Evolutionary conservation across 2,113 vertebrate genomes (phyloP).

Genomic region (Misgurnus anguillicaudatus): DNA sequence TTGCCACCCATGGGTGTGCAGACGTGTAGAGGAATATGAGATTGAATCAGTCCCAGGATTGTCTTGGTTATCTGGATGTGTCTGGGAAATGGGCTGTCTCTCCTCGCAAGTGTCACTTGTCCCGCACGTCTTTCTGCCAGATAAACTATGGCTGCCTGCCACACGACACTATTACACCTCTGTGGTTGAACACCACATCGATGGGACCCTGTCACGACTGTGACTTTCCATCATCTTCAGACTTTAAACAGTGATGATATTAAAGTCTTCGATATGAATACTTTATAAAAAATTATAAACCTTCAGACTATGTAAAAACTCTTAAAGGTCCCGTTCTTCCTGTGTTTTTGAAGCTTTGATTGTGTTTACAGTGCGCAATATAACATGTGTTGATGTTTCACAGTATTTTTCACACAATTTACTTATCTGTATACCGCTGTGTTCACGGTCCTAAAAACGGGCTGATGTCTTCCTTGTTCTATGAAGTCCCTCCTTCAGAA

Average conservation of each 20-base stretch:
- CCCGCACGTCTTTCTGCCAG: conserved; percentile 45
- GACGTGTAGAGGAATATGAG: conserved; percentile 45
- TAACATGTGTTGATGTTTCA: too few relatives aligned
- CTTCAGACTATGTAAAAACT: too few relatives aligned
- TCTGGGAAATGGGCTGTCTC: conserved; percentile 52
- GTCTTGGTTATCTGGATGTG: conserved; percentile 65
- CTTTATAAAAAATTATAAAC: background rate
- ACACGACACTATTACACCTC: conserved; percentile 49
- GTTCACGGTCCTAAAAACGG: too few relatives aligned
- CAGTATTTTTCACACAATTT: too few relatives aligned
- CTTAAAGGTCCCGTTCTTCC: too few relatives aligned
- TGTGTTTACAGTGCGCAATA: too few relatives aligned
- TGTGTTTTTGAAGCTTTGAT: too few relatives aligned
- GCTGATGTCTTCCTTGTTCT: too few relatives aligned
- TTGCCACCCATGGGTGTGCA: conserved; percentile 44
- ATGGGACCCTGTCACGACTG: conserved; percentile 46
- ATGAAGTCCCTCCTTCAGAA: too few relatives aligned
- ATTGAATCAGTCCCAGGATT: conserved; percentile 61
- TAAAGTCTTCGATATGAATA: background rate
- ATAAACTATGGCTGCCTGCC: conserved; percentile 57
- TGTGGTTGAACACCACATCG: conserved; percentile 42
- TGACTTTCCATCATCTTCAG: conserved; percentile 12
- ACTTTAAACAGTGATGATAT: background rate
- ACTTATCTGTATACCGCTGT: too few relatives aligned
- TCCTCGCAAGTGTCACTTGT: conserved; percentile 53